Evolutionary conservation across 2,888 invertebrate genomes (phyloP), one percentile per base, ranked within the genome.

Genomic region (Cremastinae sp.): DNA sequence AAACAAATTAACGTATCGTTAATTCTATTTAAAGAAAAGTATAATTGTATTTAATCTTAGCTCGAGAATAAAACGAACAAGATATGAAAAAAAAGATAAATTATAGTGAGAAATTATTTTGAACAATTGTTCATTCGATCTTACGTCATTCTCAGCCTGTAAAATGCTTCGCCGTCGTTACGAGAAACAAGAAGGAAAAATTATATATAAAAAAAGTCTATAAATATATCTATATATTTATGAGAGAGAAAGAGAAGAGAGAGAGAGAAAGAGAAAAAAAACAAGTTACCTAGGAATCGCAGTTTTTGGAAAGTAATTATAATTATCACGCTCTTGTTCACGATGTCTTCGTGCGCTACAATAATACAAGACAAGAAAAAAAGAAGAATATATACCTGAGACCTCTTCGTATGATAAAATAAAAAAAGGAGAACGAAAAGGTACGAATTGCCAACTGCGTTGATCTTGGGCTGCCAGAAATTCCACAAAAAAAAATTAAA

Each of bases 311-410:
- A 73, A 70, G 64, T 77, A 65, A 62, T 43, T 41, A 58, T 65
- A 56, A 28, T 28, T 69, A 37, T 20, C 83, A 82, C 83, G 83
- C 84, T 86, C 85, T 84, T 79, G 81, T 83, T 78, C 81, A 82
- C 81, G 78, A 83, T 82, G 83, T 85, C 85, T 84, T 85, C 80
- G 83, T 78, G 76, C 76, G 74, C 69, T 80, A 78, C 75, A 73
- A 78, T 78, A 76, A 78, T 64, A 59, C 55, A 62, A 66, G 55
- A 41, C 28, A 64, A 22, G 49, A 72, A 37, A 55, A 51, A 56
- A 66, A 64, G 16, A 35, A 71, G 37, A 39, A 64, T 66, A 45
- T 59, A 69, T 69, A 56, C 66, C 62, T 49, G 66, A 73, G 47
- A 61, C 73, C 56, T 58, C 66, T 66, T 69, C 64, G 58, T 66